Evolutionary conservation across 2,797 vertebrate species (phyloP).

Genomic region (Sebastes elongatus): DNA sequence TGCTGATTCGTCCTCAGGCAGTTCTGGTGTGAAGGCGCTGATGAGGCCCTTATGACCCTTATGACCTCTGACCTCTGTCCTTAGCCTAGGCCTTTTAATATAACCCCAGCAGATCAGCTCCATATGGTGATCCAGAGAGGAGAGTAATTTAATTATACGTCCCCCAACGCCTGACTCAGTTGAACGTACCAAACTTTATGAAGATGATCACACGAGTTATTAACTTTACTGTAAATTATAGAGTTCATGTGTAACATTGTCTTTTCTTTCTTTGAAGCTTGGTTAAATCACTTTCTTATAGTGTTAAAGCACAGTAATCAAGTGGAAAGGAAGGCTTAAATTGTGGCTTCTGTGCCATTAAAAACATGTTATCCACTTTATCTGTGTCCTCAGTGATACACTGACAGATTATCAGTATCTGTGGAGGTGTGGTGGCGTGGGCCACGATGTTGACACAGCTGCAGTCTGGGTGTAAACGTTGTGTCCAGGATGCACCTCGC

Average conservation of each 20-base stretch:
- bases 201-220: constrained; percentile 2
- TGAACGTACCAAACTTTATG: constrained; percentile 16
- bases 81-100: constrained; percentile 15
- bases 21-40: constrained; percentile 18
- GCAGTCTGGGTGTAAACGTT: constrained; percentile 60
- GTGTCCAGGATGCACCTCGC: constrained; percentile 54
- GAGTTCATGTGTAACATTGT: not conserved
- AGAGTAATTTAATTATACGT: constrained; percentile 34
- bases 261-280: not conserved
- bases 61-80: constrained; percentile 50
- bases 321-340: not conserved
- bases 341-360: not conserved
- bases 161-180: not conserved
- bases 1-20: constrained; percentile 20
- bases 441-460: constrained; percentile 76
- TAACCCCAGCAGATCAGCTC: constrained; percentile 39
- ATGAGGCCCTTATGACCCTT: constrained; percentile 16
- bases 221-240: not conserved
- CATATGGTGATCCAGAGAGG: constrained; percentile 34
- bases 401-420: constrained; percentile 30
- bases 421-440: constrained; percentile 2
- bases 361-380: not conserved
- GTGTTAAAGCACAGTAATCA: not conserved
- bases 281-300: not conserved
- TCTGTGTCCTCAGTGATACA: not conserved